Evolutionary conservation across 2,888 invertebrate species (phyloP).

Genomic region (Protonemura montana): DNA sequence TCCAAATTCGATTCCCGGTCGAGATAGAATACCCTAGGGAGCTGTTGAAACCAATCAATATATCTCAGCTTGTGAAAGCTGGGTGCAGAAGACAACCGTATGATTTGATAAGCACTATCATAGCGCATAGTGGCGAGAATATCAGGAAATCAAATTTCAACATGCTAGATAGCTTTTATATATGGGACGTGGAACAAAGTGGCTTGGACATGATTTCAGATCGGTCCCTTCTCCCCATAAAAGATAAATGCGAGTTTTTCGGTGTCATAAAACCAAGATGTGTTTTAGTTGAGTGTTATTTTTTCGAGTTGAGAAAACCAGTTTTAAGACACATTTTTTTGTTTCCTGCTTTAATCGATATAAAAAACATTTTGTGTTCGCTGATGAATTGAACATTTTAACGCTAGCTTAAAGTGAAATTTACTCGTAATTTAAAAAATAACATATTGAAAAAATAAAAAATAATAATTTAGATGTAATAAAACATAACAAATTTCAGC

Average conservation of each 20-base stretch:
- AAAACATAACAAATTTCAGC: too few relatives aligned
- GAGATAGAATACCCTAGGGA: too few relatives aligned
- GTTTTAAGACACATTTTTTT: too few relatives aligned
- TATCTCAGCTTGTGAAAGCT: neutral
- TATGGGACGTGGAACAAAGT: neutral
- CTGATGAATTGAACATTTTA: too few relatives aligned
- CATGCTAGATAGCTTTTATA: slow-evolving; percentile 2
- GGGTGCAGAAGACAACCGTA: neutral
- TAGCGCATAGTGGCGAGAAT: neutral
- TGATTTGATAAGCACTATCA: neutral
- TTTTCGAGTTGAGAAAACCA: neutral
- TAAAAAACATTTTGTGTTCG: too few relatives aligned
- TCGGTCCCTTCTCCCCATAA: neutral
- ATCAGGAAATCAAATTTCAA: neutral
- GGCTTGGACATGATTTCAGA: neutral
- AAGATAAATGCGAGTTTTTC: neutral
- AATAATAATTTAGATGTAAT: too few relatives aligned
- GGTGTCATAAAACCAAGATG: neutral
- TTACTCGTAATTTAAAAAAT: too few relatives aligned
- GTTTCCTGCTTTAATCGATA: too few relatives aligned
- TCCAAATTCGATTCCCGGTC: neutral
- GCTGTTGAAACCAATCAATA: neutral
- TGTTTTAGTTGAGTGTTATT: neutral
- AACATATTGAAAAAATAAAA: too few relatives aligned
- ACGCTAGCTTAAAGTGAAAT: too few relatives aligned